A percentile compares a stretch with the other conserved stretches of the same genome.
Conservation (phyloP, 2,797 vertebrate genomes). For the Naso thynnoides region DNA sequence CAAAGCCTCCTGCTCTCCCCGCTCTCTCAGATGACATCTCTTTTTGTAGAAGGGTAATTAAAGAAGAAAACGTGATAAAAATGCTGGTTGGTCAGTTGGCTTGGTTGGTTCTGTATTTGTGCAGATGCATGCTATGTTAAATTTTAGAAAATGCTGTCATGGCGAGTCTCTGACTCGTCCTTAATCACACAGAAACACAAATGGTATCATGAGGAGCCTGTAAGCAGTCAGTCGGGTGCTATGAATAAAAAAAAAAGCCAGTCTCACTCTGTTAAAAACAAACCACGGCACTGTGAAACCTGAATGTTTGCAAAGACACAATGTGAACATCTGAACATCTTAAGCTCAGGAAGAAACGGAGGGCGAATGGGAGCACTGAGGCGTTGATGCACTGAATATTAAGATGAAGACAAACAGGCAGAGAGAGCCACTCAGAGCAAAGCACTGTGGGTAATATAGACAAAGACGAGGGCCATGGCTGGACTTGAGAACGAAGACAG, state of each 20-base stretch:
- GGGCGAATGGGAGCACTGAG: constrained; percentile 50
- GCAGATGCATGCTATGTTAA: constrained; percentile 79
- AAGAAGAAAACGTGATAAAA: constrained; percentile 70
- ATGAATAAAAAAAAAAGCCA: constrained; percentile 29
- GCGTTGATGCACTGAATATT: constrained; percentile 2
- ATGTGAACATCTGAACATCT: constrained; percentile 31
- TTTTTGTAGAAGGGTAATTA: constrained; percentile 79
- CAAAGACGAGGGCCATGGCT: constrained; percentile 42
- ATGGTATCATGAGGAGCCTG: constrained; percentile 14
- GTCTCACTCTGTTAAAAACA: constrained; percentile 17
- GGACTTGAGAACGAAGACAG: constrained; percentile 46
- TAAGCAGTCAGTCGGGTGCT: constrained; percentile 46
- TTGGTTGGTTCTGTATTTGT: constrained; percentile 81
- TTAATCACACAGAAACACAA: constrained; percentile 23
- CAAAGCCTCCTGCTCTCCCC: constrained; percentile 63
- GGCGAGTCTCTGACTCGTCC: constrained; percentile 58
- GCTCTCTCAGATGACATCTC: constrained; percentile 51
- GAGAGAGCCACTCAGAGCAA: constrained; percentile 47
- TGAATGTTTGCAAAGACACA: constrained; percentile 35
- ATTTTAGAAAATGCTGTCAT: constrained; percentile 70
- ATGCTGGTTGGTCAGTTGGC: constrained; percentile 73
- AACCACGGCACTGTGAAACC: constrained; percentile 63
- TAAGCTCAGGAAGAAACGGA: constrained; percentile 54
- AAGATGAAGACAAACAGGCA: constrained; percentile 20
- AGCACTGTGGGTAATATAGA: constrained; percentile 63